Evolutionary conservation across 2,797 vertebrate genomes (phyloP).

Genomic region (Limosa lapponica): DNA sequence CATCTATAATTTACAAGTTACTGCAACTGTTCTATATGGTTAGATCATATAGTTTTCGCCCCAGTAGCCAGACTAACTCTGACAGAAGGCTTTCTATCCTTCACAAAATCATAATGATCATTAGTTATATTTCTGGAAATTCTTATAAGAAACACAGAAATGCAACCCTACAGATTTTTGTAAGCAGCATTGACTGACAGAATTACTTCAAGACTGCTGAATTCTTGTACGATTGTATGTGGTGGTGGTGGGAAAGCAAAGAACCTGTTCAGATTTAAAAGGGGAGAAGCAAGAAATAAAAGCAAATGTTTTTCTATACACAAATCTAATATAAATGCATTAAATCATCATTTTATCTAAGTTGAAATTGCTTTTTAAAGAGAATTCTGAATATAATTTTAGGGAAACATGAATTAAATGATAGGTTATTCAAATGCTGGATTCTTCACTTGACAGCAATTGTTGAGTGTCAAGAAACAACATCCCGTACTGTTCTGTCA

Average conservation of each 20-base stretch:
- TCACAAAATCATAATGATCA: neutral
- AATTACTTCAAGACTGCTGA: neutral
- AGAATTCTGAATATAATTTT: neutral
- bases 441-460: neutral
- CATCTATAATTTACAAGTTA: slow-evolving; percentile 1
- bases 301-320: neutral
- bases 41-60: neutral
- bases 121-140: neutral
- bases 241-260: neutral
- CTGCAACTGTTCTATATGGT: neutral
- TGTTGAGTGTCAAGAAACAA: neutral
- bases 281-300: slow-evolving; percentile 7
- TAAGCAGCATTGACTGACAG: neutral
- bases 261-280: neutral
- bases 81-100: neutral
- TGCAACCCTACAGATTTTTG: neutral
- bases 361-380: neutral
- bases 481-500: neutral
- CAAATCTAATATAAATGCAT: neutral
- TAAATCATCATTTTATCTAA: neutral
- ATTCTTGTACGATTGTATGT: neutral
- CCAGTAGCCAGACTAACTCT: neutral
- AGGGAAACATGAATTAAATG: neutral
- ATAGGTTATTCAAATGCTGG: neutral
- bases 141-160: neutral